Base-by-base conservation (phyloP, 2,888 invertebrate genomes). In the Napeogenes sylphis region DNA sequence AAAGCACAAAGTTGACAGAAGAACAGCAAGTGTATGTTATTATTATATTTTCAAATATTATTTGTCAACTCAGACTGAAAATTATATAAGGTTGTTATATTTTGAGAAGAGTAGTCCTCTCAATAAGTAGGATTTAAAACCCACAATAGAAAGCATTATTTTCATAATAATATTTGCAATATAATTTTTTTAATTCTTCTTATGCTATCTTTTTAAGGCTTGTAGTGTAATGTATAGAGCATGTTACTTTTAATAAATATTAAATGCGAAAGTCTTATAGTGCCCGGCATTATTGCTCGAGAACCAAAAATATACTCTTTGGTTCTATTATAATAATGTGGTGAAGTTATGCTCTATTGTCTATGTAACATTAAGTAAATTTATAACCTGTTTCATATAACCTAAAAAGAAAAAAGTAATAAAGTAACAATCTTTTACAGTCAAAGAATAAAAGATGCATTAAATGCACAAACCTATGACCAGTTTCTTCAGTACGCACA, bases 401-500 rank as follows among this genome's bases (percentile, higher is more conserved):
- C 14, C 21, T 21, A 21, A 21, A 21, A 21, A 21, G 21, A 21
- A 14, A 14, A 32, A 53, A 33, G 42, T 54, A 10, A 42, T 2
- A 3, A 42, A 12, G 2, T 10, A 6, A 2, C 5, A 42, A 42
- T 10, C 6, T 33, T 58, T 84, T 83, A 72, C 75, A 94, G 94
- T 68, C 92, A 95, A 72, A 95, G 97, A 84, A 96, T 99, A 77
- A 97, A 99, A 87, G 98, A 98, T 80, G 98, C 98, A 2, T 91
- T 99, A 14, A 99, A 99, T 84, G 96, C 97, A 76, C 98, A 98
- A 87, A 98, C 98, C 0, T 98, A 95, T 82, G 84, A 88, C 12
- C 97, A 97, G 82, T 97, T 97, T 77, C 92, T 94, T 78, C 93
- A 94, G 63, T 98, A 99, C 83, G 97, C 99, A 0, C 97, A 98